Evolutionary conservation across 2,797 vertebrate species (phyloP).

Genomic region (Darevskia nairensis): DNA sequence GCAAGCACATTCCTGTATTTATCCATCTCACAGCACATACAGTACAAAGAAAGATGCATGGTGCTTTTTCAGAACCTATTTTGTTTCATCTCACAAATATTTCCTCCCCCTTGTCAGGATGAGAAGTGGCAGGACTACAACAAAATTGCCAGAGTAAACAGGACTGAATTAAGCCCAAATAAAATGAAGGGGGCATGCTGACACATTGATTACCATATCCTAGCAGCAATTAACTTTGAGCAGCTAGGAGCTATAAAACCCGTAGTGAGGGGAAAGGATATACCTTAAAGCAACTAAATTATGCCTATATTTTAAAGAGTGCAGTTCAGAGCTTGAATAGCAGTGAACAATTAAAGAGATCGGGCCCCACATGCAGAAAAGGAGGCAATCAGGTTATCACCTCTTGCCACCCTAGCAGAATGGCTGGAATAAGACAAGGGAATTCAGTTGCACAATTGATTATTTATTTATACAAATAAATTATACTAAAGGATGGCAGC

Average conservation of each 20-base stretch:
- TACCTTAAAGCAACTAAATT: background rate
- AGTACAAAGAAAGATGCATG: background rate
- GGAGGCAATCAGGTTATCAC: background rate
- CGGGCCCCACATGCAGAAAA: background rate
- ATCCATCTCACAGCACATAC: background rate
- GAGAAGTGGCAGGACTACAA: background rate
- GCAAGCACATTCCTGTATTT: background rate
- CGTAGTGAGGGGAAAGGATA: background rate
- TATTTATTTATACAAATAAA: background rate
- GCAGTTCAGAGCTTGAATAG: background rate
- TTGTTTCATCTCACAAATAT: background rate
- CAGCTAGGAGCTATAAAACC: background rate
- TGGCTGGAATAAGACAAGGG: background rate
- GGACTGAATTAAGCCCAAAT: constrained; percentile 1
- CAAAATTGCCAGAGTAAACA: background rate
- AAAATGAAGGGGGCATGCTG: background rate
- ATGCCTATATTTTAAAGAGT: background rate
- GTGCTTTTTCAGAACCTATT: background rate
- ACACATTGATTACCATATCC: constrained; percentile 9
- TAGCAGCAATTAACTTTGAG: constrained; percentile 6
- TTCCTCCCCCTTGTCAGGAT: background rate
- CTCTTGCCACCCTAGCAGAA: background rate
- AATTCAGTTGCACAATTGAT: too few relatives aligned
- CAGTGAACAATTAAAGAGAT: constrained; percentile 9
- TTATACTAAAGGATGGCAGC: background rate